Evolutionary conservation across 2,113 vertebrate species (phyloP).

Genomic region (Rhabdornis inornatus): DNA sequence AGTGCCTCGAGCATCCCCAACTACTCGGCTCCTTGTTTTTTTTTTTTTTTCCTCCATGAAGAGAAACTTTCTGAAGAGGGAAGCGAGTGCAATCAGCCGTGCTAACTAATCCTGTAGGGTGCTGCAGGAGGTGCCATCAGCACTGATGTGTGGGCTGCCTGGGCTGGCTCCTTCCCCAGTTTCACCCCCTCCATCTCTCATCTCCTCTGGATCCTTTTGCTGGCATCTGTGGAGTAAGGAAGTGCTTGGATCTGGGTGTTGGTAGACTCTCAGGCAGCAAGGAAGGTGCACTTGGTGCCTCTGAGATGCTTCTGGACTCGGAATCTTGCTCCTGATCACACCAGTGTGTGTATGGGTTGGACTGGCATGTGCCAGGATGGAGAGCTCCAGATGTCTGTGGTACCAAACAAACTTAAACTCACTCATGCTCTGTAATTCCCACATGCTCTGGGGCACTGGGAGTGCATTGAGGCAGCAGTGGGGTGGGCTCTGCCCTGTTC

Average conservation of each 20-base stretch:
- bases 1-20: slow-evolving; percentile 46
- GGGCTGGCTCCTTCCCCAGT: background rate
- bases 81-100: background rate
- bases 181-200: background rate
- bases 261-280: background rate
- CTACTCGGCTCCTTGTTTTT: background rate
- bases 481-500: background rate
- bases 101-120: background rate
- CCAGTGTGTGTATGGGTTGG: rapidly evolving
- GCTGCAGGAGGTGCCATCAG: background rate
- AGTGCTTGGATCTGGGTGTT: background rate
- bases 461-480: background rate
- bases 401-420: rapidly evolving
- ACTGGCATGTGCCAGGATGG: background rate
- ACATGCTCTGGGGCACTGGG: rapidly evolving
- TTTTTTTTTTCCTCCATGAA: background rate
- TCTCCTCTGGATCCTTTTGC: background rate
- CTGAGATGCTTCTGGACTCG: background rate
- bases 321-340: background rate
- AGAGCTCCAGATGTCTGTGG: background rate
- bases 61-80: slow-evolving; percentile 37
- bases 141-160: background rate
- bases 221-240: background rate
- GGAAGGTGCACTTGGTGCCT: background rate
- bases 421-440: rapidly evolving